Conservation (phyloP, 2,113 vertebrate species). For the Oreochromis spilurus region DNA sequence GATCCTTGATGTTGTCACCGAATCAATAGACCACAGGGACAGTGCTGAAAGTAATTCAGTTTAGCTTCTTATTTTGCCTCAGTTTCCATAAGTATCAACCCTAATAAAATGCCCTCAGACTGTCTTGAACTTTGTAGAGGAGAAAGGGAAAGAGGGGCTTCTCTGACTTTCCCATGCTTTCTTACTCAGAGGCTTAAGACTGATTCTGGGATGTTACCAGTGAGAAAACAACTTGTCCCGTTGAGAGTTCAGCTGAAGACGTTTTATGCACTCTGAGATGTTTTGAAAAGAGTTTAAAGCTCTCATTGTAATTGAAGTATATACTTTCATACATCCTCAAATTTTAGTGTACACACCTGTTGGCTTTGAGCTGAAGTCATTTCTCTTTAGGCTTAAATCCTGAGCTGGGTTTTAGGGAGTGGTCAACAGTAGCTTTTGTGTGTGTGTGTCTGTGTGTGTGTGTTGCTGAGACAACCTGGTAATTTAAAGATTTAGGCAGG, state of each 20-base stretch:
- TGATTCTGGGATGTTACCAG: neutral
- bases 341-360: neutral
- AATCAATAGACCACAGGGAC: neutral
- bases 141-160: neutral
- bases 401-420: conserved; percentile 13
- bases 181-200: neutral
- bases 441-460: neutral
- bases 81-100: conserved; percentile 41
- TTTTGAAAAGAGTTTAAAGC: neutral
- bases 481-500: conserved; percentile 62
- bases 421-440: neutral
- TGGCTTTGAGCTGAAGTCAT: neutral
- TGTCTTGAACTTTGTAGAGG: conserved; percentile 23
- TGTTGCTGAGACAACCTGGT: conserved; percentile 16
- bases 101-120: conserved; percentile 21
- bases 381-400: neutral
- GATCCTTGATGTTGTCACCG: neutral
- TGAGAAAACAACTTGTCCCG: neutral
- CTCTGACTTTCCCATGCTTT: neutral
- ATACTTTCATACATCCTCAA: neutral
- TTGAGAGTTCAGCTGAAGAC: neutral
- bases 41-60: neutral
- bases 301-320: neutral
- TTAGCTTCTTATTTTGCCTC: conserved; percentile 20
- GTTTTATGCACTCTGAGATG: neutral